Evolutionary conservation across 2,113 vertebrate species (phyloP).

Genomic region (Struthidea cinerea): DNA sequence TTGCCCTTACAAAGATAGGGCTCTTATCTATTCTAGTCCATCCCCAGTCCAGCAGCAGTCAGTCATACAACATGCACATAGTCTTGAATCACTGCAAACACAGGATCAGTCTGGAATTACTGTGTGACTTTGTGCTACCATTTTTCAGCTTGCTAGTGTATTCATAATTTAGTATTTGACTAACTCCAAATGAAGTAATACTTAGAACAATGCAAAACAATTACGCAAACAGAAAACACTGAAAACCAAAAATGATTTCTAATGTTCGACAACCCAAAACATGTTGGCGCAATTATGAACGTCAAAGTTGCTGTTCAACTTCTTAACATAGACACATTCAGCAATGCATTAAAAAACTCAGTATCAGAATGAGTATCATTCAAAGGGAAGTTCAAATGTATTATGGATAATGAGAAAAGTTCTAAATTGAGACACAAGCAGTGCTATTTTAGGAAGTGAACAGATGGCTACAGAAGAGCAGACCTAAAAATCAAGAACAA

Average conservation of each 20-base stretch:
- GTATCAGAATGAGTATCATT: background rate
- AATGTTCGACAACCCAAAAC: background rate
- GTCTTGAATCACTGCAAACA: background rate
- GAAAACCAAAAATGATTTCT: background rate
- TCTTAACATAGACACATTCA: background rate
- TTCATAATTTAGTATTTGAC: background rate
- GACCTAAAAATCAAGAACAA: conserved; percentile 28
- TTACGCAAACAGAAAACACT: background rate
- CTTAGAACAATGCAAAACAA: background rate
- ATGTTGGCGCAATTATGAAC: background rate
- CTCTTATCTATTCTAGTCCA: background rate
- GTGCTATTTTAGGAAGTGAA: conserved; percentile 33
- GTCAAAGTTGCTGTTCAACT: background rate
- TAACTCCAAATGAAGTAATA: background rate
- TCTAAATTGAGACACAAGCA: conserved; percentile 22
- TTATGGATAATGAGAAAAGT: background rate
- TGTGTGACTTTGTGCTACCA: background rate
- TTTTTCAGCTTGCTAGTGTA: background rate
- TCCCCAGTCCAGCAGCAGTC: background rate
- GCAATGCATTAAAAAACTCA: background rate
- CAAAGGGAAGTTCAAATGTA: conserved; percentile 8
- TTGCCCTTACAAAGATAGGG: background rate
- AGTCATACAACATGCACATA: fast-evolving
- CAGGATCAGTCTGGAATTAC: background rate
- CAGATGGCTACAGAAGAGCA: conserved; percentile 42